phyloP scores from a whole-genome alignment of 2,113 vertebrate genomes.

The Grammomys surdaster region DNA sequence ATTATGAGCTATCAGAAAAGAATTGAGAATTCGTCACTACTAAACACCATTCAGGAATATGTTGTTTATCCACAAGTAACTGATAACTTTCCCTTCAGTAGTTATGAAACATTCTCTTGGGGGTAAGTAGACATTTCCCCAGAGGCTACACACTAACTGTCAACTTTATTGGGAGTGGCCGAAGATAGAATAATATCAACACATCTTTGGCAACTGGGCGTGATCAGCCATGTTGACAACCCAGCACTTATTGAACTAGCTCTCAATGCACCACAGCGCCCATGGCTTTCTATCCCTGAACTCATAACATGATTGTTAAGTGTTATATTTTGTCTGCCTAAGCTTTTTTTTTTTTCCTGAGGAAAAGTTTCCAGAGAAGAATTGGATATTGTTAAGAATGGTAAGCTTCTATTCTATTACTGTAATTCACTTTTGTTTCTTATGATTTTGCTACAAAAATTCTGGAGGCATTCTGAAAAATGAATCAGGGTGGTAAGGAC shows the following conservation, averaged over 20 bases:
- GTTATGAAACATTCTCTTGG: not conserved
- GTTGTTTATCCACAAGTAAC: not conserved
- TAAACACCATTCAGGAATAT: not conserved
- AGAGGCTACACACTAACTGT: not conserved
- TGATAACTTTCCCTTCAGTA: not conserved
- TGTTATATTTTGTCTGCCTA: not conserved
- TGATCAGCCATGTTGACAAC: not conserved
- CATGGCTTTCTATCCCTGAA: not conserved
- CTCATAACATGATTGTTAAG: slow-evolving; percentile 3
- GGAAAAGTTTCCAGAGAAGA: slow-evolving; percentile 10
- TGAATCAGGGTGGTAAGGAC: slow-evolving; percentile 4
- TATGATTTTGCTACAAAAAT: slow-evolving; percentile 14
- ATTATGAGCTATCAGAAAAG: slow-evolving; percentile 45
- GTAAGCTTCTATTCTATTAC: slow-evolving; percentile 13
- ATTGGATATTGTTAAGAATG: slow-evolving; percentile 20
- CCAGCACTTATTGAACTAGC: not conserved
- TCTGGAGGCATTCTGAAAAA: slow-evolving; percentile 24
- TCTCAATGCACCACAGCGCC: not conserved
- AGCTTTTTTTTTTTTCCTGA: not conserved
- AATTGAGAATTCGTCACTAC: not conserved
- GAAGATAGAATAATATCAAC: not conserved
- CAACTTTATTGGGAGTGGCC: not conserved
- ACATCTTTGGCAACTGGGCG: not conserved
- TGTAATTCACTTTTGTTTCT: slow-evolving; percentile 10
- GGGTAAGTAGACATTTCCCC: not conserved